Conservation (phyloP, 2,888 invertebrate genomes). For the Cosmopolites sordidus region DNA sequence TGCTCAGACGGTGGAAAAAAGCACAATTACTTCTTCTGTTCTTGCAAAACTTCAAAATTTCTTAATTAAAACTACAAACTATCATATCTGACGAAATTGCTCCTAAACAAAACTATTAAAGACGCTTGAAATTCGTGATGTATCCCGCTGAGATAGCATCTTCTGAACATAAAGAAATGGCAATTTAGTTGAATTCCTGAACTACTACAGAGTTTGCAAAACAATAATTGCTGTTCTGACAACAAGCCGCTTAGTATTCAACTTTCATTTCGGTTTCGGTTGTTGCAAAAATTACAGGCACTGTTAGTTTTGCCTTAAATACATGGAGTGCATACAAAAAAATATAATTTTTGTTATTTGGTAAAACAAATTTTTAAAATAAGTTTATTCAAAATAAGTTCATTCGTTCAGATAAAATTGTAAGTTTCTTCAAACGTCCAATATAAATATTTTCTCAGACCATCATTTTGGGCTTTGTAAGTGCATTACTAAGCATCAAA, state of each 20-base stretch:
- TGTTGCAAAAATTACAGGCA: too few species aligned
- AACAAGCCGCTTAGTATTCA: not conserved
- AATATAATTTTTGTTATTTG: too few species aligned
- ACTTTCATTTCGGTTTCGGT: not conserved
- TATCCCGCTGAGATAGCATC: constrained; percentile 17
- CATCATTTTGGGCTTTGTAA: too few species aligned
- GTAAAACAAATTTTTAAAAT: too few species aligned
- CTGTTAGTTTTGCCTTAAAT: too few species aligned
- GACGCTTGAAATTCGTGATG: constrained; percentile 19
- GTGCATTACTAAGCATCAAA: too few species aligned
- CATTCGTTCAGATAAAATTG: too few species aligned
- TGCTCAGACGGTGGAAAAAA: constrained; percentile 6
- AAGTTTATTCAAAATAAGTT: too few species aligned
- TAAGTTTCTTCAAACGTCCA: too few species aligned
- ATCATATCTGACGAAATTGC: constrained; percentile 10
- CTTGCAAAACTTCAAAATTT: constrained; percentile 8
- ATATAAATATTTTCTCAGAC: too few species aligned
- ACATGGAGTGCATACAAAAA: too few species aligned
- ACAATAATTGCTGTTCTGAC: not conserved
- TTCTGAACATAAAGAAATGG: constrained; percentile 17
- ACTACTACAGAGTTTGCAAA: constrained; percentile 5
- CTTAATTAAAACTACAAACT: constrained; percentile 19
- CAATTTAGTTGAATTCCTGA: constrained; percentile 17
- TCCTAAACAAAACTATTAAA: constrained; percentile 21
- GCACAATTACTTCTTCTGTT: constrained; percentile 7